Base-by-base conservation (phyloP, 2,888 invertebrate species). In the Epiblema foenella region DNA sequence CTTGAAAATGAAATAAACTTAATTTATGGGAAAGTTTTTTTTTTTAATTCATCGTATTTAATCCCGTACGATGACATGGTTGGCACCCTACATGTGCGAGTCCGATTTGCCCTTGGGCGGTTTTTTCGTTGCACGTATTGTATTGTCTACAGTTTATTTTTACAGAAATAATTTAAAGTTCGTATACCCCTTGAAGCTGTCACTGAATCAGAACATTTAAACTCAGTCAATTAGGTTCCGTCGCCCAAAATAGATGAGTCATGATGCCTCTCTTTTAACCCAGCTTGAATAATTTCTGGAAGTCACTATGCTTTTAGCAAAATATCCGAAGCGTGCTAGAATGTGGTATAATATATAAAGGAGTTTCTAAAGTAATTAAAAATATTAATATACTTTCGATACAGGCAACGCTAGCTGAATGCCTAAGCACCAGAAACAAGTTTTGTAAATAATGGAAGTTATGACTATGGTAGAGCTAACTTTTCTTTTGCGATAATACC, bases 301-400 rank as follows among this genome's bases (percentile, higher is more conserved):
- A 69, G 58, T 69, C 69, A 69, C n/a, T 18, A 20, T 52, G 58
- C 52, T 52, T 69, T 64, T 64, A 64, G 57, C 52, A 39, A 42
- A 65, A 52, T 46, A 39, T 60, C 54, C 24, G 8, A 20, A 51
- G 18, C 39, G 5, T 12, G 15, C 2, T 10, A 57, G 10, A 9
- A 58, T 18, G 10, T 58, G 11, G n/a, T n/a, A n/a, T n/a, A n/a
- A n/a, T n/a, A n/a, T 46, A 60, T 17, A 46, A 29, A 17, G 15
- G 33, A 9, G 33, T 33, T 5, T 8, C 33, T 17, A 24, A 33
- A 46, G n/a, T 60, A 46, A 60, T 60, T 46, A 24, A 46, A 11
- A 39, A 17, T 58, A 58, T 39, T 58, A 58, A 12, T 20, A 29
- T 17, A 7, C n/a, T n/a, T 46, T 0, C 4, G 11, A 29, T 60